phyloP scores from a whole-genome alignment of 2,888 invertebrate genomes.

The Hedya salicella region DNA sequence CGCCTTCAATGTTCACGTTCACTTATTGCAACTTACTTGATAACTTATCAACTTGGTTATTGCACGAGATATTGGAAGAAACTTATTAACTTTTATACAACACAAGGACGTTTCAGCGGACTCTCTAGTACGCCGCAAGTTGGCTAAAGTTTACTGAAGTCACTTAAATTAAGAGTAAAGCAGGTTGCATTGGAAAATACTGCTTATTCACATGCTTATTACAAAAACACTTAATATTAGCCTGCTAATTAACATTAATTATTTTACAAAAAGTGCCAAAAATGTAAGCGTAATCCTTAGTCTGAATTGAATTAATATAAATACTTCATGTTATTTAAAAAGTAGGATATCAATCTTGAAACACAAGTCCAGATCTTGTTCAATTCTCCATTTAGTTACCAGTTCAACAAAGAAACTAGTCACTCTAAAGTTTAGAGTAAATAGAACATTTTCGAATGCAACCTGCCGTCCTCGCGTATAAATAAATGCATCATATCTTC shows the following conservation, averaged over 20 bases:
- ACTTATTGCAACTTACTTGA: conserved; percentile 13
- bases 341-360: conserved; percentile 1
- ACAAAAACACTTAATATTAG: conserved; percentile 24
- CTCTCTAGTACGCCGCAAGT: conserved; percentile 38
- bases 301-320: conserved; percentile 34
- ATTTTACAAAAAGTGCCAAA: conserved; percentile 43
- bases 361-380: conserved; percentile 12
- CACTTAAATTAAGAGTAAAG: conserved; percentile 31
- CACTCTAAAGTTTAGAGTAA: conserved; percentile 29
- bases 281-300: conserved; percentile 40
- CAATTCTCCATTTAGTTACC: conserved; percentile 16
- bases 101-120: conserved; percentile 12
- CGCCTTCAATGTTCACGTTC: conserved; percentile 19
- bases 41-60: conserved; percentile 16
- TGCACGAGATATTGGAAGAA: conserved; percentile 24
- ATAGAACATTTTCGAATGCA: conserved; percentile 40
- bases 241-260: conserved; percentile 38
- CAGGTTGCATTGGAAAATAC: conserved; percentile 36
- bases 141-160: conserved; percentile 32
- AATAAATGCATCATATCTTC: conserved; percentile 81
- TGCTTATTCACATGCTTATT: conserved; percentile 41
- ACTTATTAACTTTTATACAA: conserved; percentile 15
- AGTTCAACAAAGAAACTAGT: conserved; percentile 11
- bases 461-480: conserved; percentile 61
- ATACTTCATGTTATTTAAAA: conserved; percentile 34